Evolutionary conservation across 2,797 vertebrate species (phyloP), one percentile per base, ranked within the genome.

Genomic region (Clarias pachynema): DNA sequence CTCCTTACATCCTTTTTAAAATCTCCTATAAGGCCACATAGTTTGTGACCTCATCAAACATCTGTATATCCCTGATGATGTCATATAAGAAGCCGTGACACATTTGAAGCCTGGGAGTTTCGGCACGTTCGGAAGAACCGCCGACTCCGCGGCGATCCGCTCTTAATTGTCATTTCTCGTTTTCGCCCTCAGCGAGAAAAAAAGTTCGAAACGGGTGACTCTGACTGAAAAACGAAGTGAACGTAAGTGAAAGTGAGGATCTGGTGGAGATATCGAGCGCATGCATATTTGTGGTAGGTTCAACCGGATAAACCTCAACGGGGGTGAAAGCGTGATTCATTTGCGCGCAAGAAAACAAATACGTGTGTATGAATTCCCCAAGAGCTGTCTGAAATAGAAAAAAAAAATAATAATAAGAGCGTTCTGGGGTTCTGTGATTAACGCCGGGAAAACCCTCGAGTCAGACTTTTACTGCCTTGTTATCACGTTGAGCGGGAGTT

Each of bases 291-390:
- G 84, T 75, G 82, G 85, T 81, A 81, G 81, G 84, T 89, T 88
- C 82, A 86, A 70, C 82, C 88, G 88, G 84, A 85, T 85, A 83
- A 81, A 81, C 82, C 90, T 86, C 70, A 65, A 89, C 82, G 74
- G 49, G 82, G 84, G 78, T 65, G 37, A 79, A 79, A 79, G 60
- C 16, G 16, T 83, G 82, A 83, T 44, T 74, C 37, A 83, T 73
- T 73, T 37, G 8, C 29, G 29, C 73, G 31, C 81, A 85, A 86
- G 77, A 83, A 84, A 78, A 73, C 34, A 15, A 62, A 10, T 53
- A 72, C 44, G 22, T 29, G 40, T 82, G 74, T 29, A 31, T 12
- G 79, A 86, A 85, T 84, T 57, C 40, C 73, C 82, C 10, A 4
- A 78, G 77, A 77, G n/a, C 59, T 62, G 59, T n/a, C 81, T 34